phyloP scores from a whole-genome alignment of 2,113 vertebrate species.

The Hirundichthys speculiger region DNA sequence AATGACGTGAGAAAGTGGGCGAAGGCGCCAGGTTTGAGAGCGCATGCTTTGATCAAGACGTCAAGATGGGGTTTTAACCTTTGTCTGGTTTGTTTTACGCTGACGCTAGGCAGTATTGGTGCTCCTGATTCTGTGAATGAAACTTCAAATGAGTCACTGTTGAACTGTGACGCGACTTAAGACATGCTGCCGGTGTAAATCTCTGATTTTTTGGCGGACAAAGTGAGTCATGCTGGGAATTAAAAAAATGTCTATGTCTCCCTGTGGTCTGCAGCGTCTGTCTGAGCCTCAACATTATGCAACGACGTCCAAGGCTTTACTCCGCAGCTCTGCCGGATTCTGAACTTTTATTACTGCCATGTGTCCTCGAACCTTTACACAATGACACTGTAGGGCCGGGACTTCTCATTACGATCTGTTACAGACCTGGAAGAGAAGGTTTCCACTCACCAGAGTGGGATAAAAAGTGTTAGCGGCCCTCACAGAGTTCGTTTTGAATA shows the following conservation, averaged over 20 bases:
- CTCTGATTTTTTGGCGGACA: not conserved
- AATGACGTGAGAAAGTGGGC: not conserved
- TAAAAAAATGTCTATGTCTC: slow-evolving; percentile 5
- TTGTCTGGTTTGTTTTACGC: not conserved
- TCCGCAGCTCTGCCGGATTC: slow-evolving; percentile 1
- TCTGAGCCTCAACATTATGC: not conserved
- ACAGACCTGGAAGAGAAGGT: no score
- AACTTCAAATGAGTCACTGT: not conserved
- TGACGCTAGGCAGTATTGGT: not conserved
- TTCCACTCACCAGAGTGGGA: no score
- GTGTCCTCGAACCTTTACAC: slow-evolving; percentile 3
- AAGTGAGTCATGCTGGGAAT: slow-evolving; percentile 8
- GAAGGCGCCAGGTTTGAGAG: no score
- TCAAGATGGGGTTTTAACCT: not conserved
- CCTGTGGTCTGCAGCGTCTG: no score
- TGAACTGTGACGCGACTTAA: not conserved
- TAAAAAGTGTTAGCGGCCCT: no score
- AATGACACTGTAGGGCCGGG: not conserved
- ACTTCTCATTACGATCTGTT: no score
- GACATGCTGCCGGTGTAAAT: not conserved
- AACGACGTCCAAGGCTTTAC: slow-evolving; percentile 3
- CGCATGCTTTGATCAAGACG: no score
- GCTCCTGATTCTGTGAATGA: not conserved
- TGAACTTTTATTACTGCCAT: slow-evolving; percentile 31
- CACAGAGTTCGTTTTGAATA: no score